A percentile compares a stretch with the other conserved stretches of the same genome.
Conservation (phyloP, 2,888 invertebrate species). For the Halictus ligatus region DNA sequence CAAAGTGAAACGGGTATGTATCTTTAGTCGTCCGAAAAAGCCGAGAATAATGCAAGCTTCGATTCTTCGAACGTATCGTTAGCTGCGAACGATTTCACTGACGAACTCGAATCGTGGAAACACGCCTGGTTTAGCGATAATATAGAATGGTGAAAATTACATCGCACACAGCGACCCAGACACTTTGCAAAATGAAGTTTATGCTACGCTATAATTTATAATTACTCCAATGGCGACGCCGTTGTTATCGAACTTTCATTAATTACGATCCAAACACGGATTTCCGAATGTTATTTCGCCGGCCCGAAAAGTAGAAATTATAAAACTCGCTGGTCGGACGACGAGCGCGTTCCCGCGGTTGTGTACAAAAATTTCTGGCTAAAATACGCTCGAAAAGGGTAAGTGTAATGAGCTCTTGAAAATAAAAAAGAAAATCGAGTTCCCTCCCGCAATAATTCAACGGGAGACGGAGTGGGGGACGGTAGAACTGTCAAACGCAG, state of each 20-base stretch:
- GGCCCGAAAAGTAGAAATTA: background rate
- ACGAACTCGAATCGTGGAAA: too few relatives aligned
- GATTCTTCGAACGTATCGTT: too few relatives aligned
- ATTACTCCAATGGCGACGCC: background rate
- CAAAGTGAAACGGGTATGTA: background rate
- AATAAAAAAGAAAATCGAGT: background rate
- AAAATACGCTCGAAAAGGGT: background rate
- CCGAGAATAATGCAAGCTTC: too few relatives aligned
- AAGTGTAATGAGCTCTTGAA: constrained; percentile 25
- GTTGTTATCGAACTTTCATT: constrained; percentile 17
- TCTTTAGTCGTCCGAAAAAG: too few relatives aligned
- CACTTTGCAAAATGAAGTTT: background rate
- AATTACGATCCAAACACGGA: background rate
- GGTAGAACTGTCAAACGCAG: constrained; percentile 24
- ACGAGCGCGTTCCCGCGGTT: background rate
- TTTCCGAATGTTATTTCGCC: background rate
- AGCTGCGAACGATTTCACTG: too few relatives aligned
- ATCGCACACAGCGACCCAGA: background rate
- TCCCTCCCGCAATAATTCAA: constrained; percentile 15
- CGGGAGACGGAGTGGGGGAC: background rate
- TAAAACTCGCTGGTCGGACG: background rate
- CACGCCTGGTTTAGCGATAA: too few relatives aligned
- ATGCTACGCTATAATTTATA: background rate
- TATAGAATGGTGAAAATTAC: background rate
- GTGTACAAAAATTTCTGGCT: constrained; percentile 6